Conservation (phyloP, 2,113 vertebrate genomes). For the Bostrychus sinensis region DNA sequence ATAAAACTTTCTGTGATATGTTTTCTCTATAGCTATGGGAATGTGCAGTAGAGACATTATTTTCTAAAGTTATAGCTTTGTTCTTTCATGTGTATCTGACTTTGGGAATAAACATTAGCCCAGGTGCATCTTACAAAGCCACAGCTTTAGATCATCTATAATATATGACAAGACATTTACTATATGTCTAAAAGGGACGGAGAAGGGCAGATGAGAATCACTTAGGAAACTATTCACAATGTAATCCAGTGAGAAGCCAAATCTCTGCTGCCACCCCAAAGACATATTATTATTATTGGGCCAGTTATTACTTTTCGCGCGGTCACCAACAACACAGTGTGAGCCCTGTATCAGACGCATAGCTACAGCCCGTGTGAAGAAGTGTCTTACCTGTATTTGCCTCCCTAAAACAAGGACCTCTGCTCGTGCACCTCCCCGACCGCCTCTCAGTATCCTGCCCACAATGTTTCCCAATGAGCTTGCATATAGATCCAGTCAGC, state of each 20-base stretch:
- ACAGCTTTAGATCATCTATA: conserved; percentile 65
- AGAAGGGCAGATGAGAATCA: conserved; percentile 57
- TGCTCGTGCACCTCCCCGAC: background rate
- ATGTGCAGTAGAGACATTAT: background rate
- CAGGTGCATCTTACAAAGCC: conserved; percentile 46
- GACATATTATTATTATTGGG: conserved; percentile 8
- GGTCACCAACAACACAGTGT: no score
- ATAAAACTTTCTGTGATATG: conserved; percentile 21
- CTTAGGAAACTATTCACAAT: conserved; percentile 52
- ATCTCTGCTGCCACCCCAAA: conserved; percentile 20
- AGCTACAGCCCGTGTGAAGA: background rate
- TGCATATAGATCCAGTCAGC: conserved; percentile 76
- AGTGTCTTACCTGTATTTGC: conserved; percentile 5
- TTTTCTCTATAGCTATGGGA: background rate
- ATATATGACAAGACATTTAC: conserved; percentile 68
- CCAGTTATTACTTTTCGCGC: background rate
- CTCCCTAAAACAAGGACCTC: conserved; percentile 13
- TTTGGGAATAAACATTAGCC: conserved; percentile 58
- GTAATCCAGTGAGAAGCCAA: conserved; percentile 44
- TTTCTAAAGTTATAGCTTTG: no score
- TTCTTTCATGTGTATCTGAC: no score
- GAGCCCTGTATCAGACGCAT: background rate
- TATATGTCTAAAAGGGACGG: conserved; percentile 69
- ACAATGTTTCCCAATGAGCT: conserved; percentile 70
- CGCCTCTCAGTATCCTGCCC: conserved; percentile 52